phyloP scores from a whole-genome alignment of 2,888 invertebrate genomes.

The Thecophora atra region DNA sequence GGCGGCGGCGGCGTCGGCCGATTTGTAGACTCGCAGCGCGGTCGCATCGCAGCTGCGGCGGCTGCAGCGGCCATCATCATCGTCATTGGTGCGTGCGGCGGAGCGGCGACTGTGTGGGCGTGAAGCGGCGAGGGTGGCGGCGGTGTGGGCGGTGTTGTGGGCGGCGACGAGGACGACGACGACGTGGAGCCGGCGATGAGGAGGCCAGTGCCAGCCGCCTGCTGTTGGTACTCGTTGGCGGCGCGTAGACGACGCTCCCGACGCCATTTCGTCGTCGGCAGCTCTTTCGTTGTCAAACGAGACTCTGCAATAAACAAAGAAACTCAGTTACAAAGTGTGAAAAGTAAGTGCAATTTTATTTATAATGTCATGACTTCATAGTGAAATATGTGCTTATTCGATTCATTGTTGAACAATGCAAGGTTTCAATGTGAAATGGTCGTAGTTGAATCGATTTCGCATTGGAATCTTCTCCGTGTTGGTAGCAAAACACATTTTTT shows the following conservation, averaged over 20 bases:
- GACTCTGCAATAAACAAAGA: slow-evolving; percentile 55
- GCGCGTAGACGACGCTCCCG: slow-evolving; percentile 72
- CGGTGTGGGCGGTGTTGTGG: slow-evolving; percentile 44
- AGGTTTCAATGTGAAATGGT: too few species aligned
- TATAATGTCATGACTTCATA: too few species aligned
- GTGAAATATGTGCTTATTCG: too few species aligned
- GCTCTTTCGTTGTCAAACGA: slow-evolving; percentile 69
- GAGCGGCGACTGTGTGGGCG: slow-evolving; percentile 4
- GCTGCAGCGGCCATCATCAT: slow-evolving; percentile 46
- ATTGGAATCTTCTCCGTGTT: too few species aligned
- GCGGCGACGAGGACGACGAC: slow-evolving; percentile 25
- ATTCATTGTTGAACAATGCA: too few species aligned
- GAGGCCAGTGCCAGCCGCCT: slow-evolving; percentile 36
- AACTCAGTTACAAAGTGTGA: too few species aligned
- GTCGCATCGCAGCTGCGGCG: slow-evolving; percentile 46
- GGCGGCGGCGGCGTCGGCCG: slow-evolving; percentile 46
- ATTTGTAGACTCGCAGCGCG: slow-evolving; percentile 53
- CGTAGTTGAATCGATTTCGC: too few species aligned
- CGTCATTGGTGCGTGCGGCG: slow-evolving; percentile 42
- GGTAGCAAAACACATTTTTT: too few species aligned
- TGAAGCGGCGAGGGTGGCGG: slow-evolving; percentile 6
- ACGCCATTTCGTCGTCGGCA: slow-evolving; percentile 77
- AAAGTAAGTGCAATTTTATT: too few species aligned
- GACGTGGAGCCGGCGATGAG: slow-evolving; percentile 43
- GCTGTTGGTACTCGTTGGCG: slow-evolving; percentile 57